Percentiles rank a stretch among this genome's conserved stretches.
Evolutionary conservation across 2,113 vertebrate genomes (phyloP).

Genomic region (Pomatorhinus ruficollis): DNA sequence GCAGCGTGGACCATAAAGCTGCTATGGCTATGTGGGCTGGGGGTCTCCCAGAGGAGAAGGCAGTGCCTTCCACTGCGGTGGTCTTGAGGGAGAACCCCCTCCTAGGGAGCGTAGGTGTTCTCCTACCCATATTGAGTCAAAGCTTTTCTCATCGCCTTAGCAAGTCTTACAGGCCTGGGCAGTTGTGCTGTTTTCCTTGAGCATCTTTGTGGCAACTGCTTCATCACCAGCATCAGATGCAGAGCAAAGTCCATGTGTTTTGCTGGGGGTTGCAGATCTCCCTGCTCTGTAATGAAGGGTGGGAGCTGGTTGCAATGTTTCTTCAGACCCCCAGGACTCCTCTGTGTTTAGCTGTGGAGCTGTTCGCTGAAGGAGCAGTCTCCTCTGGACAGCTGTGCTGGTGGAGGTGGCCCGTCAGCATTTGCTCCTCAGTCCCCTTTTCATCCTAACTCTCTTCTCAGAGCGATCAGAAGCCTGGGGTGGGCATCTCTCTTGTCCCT

Average conservation of each 20-base stretch:
- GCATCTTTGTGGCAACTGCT: not conserved
- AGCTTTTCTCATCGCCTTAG: not conserved
- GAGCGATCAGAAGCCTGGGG: not conserved
- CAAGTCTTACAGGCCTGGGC: not conserved
- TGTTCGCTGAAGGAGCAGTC: not conserved
- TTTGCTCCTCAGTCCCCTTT: not conserved
- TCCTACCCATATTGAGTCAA: not conserved
- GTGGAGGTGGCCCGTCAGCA: not conserved
- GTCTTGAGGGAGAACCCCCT: not conserved
- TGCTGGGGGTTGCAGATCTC: not conserved
- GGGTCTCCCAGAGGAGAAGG: not conserved
- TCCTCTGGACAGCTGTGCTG: not conserved
- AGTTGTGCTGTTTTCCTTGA: not conserved
- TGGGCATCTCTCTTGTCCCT: not conserved
- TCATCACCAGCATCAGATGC: not conserved
- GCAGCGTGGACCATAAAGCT: not conserved
- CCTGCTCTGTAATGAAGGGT: not conserved
- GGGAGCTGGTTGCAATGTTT: not conserved
- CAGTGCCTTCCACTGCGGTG: not conserved
- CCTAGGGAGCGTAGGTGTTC: not conserved
- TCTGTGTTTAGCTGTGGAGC: not conserved
- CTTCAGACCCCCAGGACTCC: not conserved
- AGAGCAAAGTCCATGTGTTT: not conserved
- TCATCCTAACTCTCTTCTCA: not conserved
- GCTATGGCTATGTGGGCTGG: not conserved